A percentile compares a stretch with the other conserved stretches of the same genome.
Evolutionary conservation across 2,113 vertebrate species (phyloP).

Genomic region (Solea senegalensis): DNA sequence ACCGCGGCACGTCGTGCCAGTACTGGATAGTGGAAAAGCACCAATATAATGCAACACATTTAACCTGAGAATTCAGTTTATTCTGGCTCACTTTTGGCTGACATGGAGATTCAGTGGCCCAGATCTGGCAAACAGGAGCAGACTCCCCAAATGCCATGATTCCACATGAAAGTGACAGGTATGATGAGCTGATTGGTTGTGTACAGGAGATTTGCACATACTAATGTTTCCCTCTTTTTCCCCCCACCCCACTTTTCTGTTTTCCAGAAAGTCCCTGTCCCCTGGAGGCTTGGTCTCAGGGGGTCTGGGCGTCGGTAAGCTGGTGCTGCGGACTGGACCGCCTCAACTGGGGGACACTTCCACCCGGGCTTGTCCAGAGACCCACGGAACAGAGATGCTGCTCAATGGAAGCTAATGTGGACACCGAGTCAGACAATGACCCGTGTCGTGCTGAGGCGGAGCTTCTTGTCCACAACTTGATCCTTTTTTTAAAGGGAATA

Average conservation of each 20-base stretch:
- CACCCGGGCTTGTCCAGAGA: constrained; percentile 83
- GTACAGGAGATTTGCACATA: no score
- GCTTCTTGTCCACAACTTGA: constrained; percentile 9
- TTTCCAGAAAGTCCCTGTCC: constrained; percentile 84
- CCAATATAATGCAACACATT: no score
- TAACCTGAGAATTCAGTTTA: no score
- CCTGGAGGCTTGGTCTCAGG: constrained; percentile 78
- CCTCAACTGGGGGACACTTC: constrained; percentile 83
- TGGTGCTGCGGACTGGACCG: constrained; percentile 87
- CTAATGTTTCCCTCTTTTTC: no score
- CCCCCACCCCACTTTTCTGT: no score
- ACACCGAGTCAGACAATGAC: constrained; percentile 41
- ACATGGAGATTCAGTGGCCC: no score
- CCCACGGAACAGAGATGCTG: constrained; percentile 84
- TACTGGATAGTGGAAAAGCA: no score
- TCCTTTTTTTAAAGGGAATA: constrained; percentile 33
- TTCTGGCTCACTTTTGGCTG: no score
- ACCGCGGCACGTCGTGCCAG: no score
- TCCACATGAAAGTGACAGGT: no score
- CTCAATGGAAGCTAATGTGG: constrained; percentile 87
- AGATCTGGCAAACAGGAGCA: not conserved
- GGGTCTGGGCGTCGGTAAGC: constrained; percentile 81
- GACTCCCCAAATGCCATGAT: not conserved
- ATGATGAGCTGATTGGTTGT: no score
- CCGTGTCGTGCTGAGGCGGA: constrained; percentile 19